Conservation (phyloP, 2,797 vertebrate species). For the Clarias platycephalus region DNA sequence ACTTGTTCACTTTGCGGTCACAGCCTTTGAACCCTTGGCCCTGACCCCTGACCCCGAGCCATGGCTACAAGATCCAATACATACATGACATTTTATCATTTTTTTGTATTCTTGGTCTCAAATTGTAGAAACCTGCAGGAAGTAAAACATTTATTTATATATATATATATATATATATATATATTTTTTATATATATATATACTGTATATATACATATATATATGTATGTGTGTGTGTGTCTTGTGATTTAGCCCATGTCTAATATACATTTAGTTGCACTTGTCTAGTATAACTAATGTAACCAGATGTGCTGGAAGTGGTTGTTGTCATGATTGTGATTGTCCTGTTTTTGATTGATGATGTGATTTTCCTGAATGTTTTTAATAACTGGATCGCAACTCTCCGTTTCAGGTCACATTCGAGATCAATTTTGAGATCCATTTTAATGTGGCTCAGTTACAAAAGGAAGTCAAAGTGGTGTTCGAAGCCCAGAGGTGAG, state of each 20-base stretch:
- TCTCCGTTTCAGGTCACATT: constrained; percentile 75
- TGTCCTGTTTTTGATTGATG: background rate
- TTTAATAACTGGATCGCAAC: no score
- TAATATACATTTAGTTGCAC: background rate
- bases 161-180: no score
- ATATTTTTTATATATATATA: no score
- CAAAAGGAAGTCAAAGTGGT: constrained; percentile 69
- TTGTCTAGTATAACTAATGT: background rate
- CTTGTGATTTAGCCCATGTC: background rate
- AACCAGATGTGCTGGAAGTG: background rate
- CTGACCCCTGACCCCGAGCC: background rate
- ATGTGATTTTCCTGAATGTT: background rate
- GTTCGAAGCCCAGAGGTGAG: constrained; percentile 77
- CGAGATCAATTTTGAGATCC: constrained; percentile 75
- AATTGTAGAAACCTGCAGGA: background rate
- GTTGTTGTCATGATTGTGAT: background rate
- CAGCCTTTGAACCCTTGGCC: background rate
- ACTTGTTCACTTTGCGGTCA: background rate
- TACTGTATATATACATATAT: no score
- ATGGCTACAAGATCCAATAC: background rate
- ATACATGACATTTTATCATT: background rate
- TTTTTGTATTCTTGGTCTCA: background rate
- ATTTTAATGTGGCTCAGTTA: constrained; percentile 78
- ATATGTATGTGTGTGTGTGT: background rate
- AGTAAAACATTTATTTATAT: background rate